A percentile compares a stretch with the other conserved stretches of the same genome.
These are phyloP conservation scores for Botia almorhae DNA, from an alignment of 2,797 vertebrate species.

Conservation along the genomic window DNA sequence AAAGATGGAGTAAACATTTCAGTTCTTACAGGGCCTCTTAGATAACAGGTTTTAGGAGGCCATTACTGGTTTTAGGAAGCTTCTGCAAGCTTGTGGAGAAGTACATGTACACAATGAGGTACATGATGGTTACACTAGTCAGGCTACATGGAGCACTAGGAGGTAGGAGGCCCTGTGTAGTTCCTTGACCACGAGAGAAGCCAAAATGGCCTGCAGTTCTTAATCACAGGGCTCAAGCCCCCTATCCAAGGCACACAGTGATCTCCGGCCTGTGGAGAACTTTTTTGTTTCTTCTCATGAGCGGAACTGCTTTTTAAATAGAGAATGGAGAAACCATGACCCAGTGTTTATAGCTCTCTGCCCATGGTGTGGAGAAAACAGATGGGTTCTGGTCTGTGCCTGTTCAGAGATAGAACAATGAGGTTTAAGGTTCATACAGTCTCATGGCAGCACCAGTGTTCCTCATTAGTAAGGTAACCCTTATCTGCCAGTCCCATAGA, in stretches of 20 bases:
- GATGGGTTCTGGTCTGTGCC: conserved; percentile 1
- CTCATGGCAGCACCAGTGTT: conserved; percentile 33
- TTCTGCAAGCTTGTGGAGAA: conserved; percentile 13
- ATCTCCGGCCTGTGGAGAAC: conserved; percentile 23
- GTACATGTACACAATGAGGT: conserved; percentile 21
- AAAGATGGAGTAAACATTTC: conserved; percentile 27
- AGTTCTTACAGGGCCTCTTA: conserved; percentile 14
- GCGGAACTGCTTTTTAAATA: conserved; percentile 33
- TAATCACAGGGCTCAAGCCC: conserved; percentile 42
- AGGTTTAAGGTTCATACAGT: conserved; percentile 12
- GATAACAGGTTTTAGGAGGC: conserved; percentile 1
- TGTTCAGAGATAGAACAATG: conserved; percentile 30
- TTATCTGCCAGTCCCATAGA: conserved; percentile 40
- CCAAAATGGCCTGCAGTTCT: conserved; percentile 19
- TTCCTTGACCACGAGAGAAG: conserved; percentile 18
- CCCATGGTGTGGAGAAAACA: conserved; percentile 28
- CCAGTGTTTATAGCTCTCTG: conserved; percentile 33
- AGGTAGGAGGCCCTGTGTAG: conserved; percentile 25
- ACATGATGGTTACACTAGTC: conserved; percentile 4
- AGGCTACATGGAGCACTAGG: conserved; percentile 13
- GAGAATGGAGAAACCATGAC: conserved; percentile 17
- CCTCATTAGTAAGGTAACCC: conserved; percentile 48
- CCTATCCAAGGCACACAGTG: conserved; percentile 11
- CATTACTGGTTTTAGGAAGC: neutral
- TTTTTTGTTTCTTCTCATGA: conserved; percentile 22